These are phyloP conservation scores for Gisinianus flammeolus DNA, from an alignment of 2,888 invertebrate species.

Conservation along the genomic window DNA sequence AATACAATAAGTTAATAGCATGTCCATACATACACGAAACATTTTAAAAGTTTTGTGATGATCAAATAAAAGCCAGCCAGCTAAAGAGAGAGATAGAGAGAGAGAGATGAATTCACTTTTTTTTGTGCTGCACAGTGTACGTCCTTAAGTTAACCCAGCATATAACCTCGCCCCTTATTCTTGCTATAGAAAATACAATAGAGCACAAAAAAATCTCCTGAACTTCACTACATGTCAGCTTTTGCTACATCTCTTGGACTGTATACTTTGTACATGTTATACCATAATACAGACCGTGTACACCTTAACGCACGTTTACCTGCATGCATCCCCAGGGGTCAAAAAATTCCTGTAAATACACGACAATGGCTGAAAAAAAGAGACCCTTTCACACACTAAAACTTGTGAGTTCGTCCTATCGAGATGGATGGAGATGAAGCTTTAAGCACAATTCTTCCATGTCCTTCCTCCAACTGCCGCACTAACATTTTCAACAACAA, in stretches of 20 bases:
- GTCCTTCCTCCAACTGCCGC: conserved; percentile 18
- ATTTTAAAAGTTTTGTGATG: neutral
- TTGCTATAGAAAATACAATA: conserved; percentile 28
- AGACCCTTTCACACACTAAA: conserved; percentile 34
- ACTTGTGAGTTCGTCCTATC: neutral
- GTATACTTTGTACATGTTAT: neutral
- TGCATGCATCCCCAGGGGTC: conserved; percentile 33
- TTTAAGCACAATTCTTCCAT: neutral
- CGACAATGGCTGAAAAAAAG: conserved; percentile 33
- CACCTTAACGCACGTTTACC: conserved; percentile 32
- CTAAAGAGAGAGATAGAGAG: neutral
- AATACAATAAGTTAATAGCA: neutral
- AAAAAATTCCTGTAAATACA: conserved; percentile 39
- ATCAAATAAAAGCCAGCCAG: neutral
- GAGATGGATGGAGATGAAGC: conserved; percentile 3
- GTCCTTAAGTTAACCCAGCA: conserved; percentile 11
- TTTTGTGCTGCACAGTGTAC: neutral
- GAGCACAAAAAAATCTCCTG: conserved; percentile 26
- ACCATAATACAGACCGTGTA: conserved; percentile 4
- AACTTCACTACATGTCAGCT: conserved; percentile 14
- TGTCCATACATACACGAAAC: neutral
- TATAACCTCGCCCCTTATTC: conserved; percentile 39
- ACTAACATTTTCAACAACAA: conserved; percentile 20
- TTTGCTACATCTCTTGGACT: neutral
- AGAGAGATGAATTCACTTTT: neutral